Evolutionary conservation across 1,140 invertebrate genomes (phyloP).

Genomic region (Drosophila micromelanica): DNA sequence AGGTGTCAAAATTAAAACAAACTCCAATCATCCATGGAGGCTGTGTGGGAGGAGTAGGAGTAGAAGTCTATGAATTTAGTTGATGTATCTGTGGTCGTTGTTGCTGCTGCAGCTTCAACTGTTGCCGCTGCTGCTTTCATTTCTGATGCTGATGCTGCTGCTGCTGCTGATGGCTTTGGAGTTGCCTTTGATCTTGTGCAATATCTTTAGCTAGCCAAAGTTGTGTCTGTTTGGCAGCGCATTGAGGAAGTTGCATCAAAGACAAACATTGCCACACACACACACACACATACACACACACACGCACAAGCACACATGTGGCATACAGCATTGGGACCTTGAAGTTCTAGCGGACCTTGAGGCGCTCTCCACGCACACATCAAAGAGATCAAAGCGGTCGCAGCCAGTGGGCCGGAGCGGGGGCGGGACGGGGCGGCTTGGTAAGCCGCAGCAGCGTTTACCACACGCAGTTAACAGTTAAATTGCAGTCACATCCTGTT

Average conservation of each 20-base stretch:
- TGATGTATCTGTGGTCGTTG: slow-evolving; percentile 25
- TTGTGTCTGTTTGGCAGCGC: slow-evolving; percentile 67
- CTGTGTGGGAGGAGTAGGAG: slow-evolving; percentile 10
- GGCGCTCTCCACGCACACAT: slow-evolving; percentile 54
- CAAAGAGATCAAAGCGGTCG: slow-evolving; percentile 67
- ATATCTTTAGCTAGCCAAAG: slow-evolving; percentile 48
- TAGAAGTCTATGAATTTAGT: slow-evolving; percentile 17
- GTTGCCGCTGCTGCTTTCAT: slow-evolving; percentile 17
- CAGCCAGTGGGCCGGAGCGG: neutral
- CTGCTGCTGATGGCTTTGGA: slow-evolving; percentile 51
- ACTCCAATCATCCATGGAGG: slow-evolving; percentile 37
- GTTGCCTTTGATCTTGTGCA: slow-evolving; percentile 73
- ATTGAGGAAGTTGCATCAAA: slow-evolving; percentile 82
- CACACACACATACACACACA: slow-evolving; percentile 28
- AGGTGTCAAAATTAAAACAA: slow-evolving; percentile 78
- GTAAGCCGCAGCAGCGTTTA: slow-evolving; percentile 39
- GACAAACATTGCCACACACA: slow-evolving; percentile 65
- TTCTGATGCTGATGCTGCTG: slow-evolving; percentile 19
- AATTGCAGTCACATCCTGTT: slow-evolving; percentile 76
- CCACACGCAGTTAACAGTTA: slow-evolving; percentile 71
- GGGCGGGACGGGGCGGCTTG: slow-evolving; percentile 4
- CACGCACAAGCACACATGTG: slow-evolving; percentile 32
- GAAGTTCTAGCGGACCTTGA: slow-evolving; percentile 78
- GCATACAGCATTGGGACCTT: slow-evolving; percentile 57
- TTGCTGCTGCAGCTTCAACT: slow-evolving; percentile 38